Base-by-base conservation (phyloP, 2,797 vertebrate species). In the Stomatorhinus walkeri region DNA sequence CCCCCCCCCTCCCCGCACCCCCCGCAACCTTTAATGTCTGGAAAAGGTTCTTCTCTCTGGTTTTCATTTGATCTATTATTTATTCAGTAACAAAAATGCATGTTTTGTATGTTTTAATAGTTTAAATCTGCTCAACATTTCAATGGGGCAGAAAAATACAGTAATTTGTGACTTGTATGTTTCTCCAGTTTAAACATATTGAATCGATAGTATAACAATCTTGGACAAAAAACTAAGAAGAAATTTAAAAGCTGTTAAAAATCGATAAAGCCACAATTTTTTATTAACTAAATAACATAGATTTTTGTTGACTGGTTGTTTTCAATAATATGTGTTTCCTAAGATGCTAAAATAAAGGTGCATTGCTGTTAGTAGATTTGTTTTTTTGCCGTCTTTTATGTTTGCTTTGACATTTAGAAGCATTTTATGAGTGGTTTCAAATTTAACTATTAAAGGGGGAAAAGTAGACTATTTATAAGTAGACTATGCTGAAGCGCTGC, bases 61-160 rank as follows among this genome's bases (percentile, higher is more conserved):
- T 87, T 88, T 81, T 88, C 19, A 51, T 88, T 52, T 81, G 76
- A 81, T 28, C 28, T 43, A 19, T 88, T 88, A 87, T 84, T 81
- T 84, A 46, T 56, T 84, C 72, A 59, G 88, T 84, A 43, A 43
- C 40, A 93, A 90, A 91, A 89, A 88, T 94, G 96, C 96, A 96
- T 96, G 96, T 94, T 90, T 56, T 94, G 93, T 94, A 93, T 83
- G 92, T 93, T 94, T 94, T 22, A 68, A 92, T 93, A 94, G 93
- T 91, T 93, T 91, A 94, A 92, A 92, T 89, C 92, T 93, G 92
- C 91, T 56, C 89, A 91, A 91, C 91, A 90, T 90, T 89, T 91
- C 93, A 89, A 81, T 93, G 91, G 87, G 91, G 93, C 92, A 90
- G 91, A 76, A 91, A 92, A 93, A 93, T 92, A 91, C 93, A 93